Evolutionary conservation across 2,888 invertebrate species (phyloP), one percentile per base, ranked within the genome.

Genomic region (Hecatera dysodea): DNA sequence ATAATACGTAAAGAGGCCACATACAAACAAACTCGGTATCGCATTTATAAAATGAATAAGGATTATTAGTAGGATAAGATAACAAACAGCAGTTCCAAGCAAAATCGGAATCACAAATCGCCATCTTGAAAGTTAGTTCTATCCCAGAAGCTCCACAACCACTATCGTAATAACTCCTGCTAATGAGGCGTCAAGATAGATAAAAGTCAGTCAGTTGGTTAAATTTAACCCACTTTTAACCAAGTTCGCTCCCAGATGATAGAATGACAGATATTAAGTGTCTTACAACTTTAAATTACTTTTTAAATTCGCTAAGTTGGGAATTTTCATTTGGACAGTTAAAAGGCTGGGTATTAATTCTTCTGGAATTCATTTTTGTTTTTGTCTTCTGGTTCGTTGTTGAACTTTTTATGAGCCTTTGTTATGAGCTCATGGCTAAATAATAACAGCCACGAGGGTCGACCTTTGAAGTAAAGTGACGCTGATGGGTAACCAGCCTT

Each of bases 281-380:
- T 63, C 68, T 63, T 52, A 46, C 22, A 81, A 86, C 46, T 86
- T 83, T 67, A 77, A 83, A 83, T 86, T 86, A 79, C 84, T 86
- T 84, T 84, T 77, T 71, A 81, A 84, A 79, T 77, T 77, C 50
- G 73, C 62, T 55, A 64, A 75, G 67, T 84, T 86, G 15, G n/a
- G 29, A 56, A 69, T 59, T 61, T 80, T 53, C 39, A 65, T 66
- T 64, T 48, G 44, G 78, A 69, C 71, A 70, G 42, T 67, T 66
- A 60, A 44, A 63, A 68, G 22, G 42, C n/a, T 76, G 59, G 27
- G 33, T 71, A 74, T 64, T 67, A 73, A 81, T 81, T 78, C 60
- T 27, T 72, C 74, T 12, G 15, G 60, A 57, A 8, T 39, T 67
- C 27, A 17, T 48, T 72, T 68, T 39, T 29, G 5, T 46, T 48